Conservation (phyloP, 2,888 invertebrate genomes). For the Agrotis ipsilon region DNA sequence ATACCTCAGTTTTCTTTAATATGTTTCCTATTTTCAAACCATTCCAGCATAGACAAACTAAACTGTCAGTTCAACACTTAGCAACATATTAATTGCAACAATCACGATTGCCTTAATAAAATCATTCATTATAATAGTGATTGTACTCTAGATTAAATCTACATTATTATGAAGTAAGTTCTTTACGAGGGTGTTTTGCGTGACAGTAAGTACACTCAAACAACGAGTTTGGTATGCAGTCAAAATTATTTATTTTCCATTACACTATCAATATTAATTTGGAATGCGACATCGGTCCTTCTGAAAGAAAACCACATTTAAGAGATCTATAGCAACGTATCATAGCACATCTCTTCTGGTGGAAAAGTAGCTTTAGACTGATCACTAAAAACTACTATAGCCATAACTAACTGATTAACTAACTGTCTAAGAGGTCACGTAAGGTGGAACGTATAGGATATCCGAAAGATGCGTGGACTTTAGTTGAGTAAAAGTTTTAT, state of each 20-base stretch:
- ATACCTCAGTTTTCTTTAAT: no score
- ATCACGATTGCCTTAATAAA: slow-evolving; percentile 29
- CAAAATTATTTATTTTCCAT: no score
- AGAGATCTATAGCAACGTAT: no score
- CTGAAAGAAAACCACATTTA: no score
- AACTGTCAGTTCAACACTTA: slow-evolving; percentile 30
- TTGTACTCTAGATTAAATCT: slow-evolving; percentile 39
- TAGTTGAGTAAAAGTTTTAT: no score
- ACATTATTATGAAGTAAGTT: slow-evolving; percentile 24
- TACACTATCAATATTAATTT: neutral
- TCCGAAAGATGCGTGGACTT: no score
- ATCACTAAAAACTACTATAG: no score
- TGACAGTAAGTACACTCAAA: neutral
- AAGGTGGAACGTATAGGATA: no score
- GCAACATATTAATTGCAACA: slow-evolving; percentile 15
- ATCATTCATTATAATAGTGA: slow-evolving; percentile 34
- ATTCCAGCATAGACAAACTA: neutral
- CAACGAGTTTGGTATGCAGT: neutral
- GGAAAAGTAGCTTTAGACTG: no score
- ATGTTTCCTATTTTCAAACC: neutral
- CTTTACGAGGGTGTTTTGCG: slow-evolving; percentile 10
- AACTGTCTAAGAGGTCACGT: no score
- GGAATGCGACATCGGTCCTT: neutral
- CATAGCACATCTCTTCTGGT: no score
- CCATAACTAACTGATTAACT: no score